These are phyloP conservation scores for Cecidostiba fungosa DNA, from an alignment of 2,888 invertebrate species.

Conservation along the genomic window DNA sequence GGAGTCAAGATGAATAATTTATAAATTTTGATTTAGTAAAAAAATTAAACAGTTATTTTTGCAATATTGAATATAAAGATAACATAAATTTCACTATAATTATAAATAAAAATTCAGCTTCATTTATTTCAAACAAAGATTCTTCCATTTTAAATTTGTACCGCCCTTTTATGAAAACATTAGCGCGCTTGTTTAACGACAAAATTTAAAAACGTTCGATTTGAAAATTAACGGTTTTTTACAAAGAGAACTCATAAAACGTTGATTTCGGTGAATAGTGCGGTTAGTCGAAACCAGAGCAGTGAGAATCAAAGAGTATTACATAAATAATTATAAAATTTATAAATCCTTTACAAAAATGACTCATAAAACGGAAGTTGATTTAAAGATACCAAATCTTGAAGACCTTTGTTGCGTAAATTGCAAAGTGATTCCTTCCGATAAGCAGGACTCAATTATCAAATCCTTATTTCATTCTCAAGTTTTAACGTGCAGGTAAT, in stretches of 20 bases:
- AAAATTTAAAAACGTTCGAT: slow-evolving; percentile 27
- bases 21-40: not conserved
- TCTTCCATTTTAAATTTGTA: not conserved
- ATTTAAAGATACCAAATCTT: slow-evolving; percentile 64
- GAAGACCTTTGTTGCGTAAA: slow-evolving; percentile 69
- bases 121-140: not conserved
- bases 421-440: slow-evolving; percentile 69
- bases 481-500: slow-evolving; percentile 75
- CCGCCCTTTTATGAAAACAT: not conserved
- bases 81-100: not conserved
- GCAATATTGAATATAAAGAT: not conserved
- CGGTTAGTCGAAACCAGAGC: not conserved
- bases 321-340: not conserved
- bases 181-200: not conserved
- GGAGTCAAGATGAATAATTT: not conserved
- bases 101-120: not conserved
- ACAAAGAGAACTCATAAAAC: not conserved
- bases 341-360: slow-evolving; percentile 42
- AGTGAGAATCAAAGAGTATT: not conserved
- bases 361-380: slow-evolving; percentile 59
- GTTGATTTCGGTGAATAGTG: not conserved
- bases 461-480: slow-evolving; percentile 74
- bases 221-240: not conserved
- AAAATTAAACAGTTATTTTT: not conserved
- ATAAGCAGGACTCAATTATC: slow-evolving; percentile 70